Base-by-base conservation (phyloP, 2,797 vertebrate genomes). In the Acrocephalus scirpaceus region DNA sequence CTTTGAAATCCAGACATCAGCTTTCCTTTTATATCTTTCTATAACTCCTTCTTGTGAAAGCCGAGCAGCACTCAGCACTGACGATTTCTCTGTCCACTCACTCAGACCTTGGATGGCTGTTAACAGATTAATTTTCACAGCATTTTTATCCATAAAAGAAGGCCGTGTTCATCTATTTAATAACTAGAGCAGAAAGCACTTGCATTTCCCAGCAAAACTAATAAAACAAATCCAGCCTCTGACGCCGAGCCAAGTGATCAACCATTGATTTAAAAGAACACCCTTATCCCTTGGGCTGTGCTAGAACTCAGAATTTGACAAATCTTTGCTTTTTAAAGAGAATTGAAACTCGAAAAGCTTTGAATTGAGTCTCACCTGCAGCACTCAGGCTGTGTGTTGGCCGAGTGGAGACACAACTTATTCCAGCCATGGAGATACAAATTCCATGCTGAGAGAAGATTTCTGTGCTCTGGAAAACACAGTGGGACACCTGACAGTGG, bases 381-480 rank as follows among this genome's bases (percentile, higher is more conserved):
- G 64, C 76, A 62, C 57, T 34, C 57, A 1, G 42, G 50, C 2
- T 17, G 26, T 3, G 15, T 5, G n/a, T 23, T 48, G 57, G 73
- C 20, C 16, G 8, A 66, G 65, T 1, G 44, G 44, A 26, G 56
- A 15, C 38, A 7, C 25, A 6, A 4, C 13, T 57, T 20, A 9
- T 26, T 51, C 44, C 47, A 64, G 71, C 72, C 12, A 3, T 36
- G 53, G 26, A 2, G 2, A 1, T 1, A 4, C 10, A 61, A 20
- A 1, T 5, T 8, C 11, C 7, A 0, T 0, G 16, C 60, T 64
- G 60, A 9, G 56, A 77, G 47, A 25, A 26, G 16, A 73, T 57
- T 53, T 6, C 23, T 10, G 4, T 25, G 34, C 61, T 45, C 72
- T 16, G 29, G 54, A n/a, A 38, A 47, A 36, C 11, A 6, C 13